phyloP scores from a whole-genome alignment of 2,888 invertebrate species.

The Oscheius sp. region DNA sequence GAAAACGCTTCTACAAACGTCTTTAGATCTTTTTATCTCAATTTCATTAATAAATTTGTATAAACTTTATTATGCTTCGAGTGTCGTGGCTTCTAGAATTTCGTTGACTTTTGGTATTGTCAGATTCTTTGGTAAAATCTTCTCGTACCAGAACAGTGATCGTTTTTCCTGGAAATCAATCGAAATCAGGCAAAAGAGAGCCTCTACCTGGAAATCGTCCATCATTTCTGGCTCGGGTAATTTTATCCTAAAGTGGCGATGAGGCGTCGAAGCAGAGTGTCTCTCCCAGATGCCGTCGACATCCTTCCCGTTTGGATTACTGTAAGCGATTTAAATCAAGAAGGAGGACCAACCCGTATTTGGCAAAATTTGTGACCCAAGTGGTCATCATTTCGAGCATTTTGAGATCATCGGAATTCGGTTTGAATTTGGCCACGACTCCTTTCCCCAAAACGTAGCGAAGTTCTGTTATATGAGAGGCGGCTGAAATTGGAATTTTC shows the following conservation, averaged over 20 bases:
- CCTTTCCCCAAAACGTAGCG: conserved; percentile 61
- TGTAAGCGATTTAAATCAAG: not conserved
- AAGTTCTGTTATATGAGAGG: conserved; percentile 57
- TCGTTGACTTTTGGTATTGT: conserved; percentile 1
- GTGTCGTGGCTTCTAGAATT: not conserved
- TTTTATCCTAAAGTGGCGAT: conserved; percentile 5
- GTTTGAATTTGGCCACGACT: conserved; percentile 56
- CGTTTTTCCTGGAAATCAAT: not conserved
- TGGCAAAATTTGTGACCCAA: conserved; percentile 62
- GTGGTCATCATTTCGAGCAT: conserved; percentile 60
- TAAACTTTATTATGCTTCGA: not conserved
- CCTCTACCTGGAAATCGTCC: conserved; percentile 17
- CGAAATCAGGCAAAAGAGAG: not conserved
- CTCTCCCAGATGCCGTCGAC: conserved; percentile 13
- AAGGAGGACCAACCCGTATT: conserved; percentile 51
- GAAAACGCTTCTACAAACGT: conserved; percentile 69
- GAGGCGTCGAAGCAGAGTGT: not conserved
- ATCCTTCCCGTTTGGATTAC: conserved; percentile 25
- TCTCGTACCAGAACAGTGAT: conserved; percentile 17
- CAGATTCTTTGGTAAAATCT: conserved; percentile 2
- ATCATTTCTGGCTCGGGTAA: conserved; percentile 8
- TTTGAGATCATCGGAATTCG: conserved; percentile 53
- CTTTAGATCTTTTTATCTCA: conserved; percentile 27
- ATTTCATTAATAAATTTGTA: conserved; percentile 27
- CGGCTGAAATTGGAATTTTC: conserved; percentile 36